Conservation (phyloP, 2,888 invertebrate species). For the Sabatieria punctata region DNA sequence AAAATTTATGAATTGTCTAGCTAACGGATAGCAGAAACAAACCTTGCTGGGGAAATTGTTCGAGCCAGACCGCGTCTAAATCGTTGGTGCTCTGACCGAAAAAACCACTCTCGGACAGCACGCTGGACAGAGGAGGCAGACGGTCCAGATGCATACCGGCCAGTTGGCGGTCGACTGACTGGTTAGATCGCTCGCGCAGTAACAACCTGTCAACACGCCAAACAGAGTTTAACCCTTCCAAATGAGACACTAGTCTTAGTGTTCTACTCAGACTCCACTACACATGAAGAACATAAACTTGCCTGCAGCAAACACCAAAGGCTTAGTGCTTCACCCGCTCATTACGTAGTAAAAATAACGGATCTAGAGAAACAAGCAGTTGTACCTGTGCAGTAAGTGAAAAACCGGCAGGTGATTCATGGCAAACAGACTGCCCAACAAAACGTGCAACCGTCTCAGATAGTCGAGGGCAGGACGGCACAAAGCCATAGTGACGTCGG, state of each 20-base stretch:
- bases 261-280: too few species aligned
- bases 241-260: too few species aligned
- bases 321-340: too few species aligned
- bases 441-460: constrained; percentile 64
- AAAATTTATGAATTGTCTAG: neutral
- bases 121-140: constrained; percentile 11
- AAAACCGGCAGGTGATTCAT: constrained; percentile 88
- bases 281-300: too few species aligned
- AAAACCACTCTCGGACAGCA: constrained; percentile 7
- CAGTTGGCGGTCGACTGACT: constrained; percentile 9
- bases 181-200: constrained; percentile 9
- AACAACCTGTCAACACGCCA: constrained; percentile 8
- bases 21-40: neutral
- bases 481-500: neutral
- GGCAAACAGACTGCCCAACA: constrained; percentile 73
- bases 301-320: too few species aligned
- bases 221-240: too few species aligned
- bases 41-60: neutral
- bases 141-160: constrained; percentile 5
- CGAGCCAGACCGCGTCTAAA: too few species aligned
- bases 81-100: too few species aligned
- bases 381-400: constrained; percentile 59
- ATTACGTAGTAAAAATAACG: too few species aligned
- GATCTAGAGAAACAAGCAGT: too few species aligned
- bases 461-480: constrained; percentile 57